Conservation (phyloP, 2,797 vertebrate genomes). For the Sebastes cheni region DNA sequence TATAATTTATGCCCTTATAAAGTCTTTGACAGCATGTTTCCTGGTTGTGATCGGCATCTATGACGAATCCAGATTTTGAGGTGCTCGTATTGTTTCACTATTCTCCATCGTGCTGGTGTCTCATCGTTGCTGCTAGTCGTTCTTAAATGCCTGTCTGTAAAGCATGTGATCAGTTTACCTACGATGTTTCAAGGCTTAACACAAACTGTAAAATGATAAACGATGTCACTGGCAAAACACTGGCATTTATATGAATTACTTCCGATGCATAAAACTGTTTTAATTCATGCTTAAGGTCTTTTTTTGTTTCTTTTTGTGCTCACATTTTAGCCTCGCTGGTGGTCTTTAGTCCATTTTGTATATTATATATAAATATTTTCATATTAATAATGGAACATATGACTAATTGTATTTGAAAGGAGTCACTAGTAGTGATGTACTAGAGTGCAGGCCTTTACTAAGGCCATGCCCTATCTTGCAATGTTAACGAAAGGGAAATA, state of each 20-base stretch:
- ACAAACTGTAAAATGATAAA: slow-evolving; percentile 52
- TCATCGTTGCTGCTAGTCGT: slow-evolving; percentile 50
- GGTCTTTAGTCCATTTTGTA: not conserved
- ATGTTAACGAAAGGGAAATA: not conserved
- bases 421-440: not conserved
- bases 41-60: slow-evolving; percentile 67
- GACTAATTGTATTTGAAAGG: not conserved
- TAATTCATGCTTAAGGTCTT: not conserved
- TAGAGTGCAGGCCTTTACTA: too few relatives aligned
- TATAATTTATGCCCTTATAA: slow-evolving; percentile 78
- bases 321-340: not conserved
- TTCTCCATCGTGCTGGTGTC: slow-evolving; percentile 48
- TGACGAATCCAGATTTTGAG: slow-evolving; percentile 69
- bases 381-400: not conserved
- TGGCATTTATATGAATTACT: not conserved
- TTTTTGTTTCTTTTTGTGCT: not conserved
- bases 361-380: not conserved
- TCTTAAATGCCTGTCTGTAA: slow-evolving; percentile 50
- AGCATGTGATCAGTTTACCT: slow-evolving; percentile 65
- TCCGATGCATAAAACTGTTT: not conserved
- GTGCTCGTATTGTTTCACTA: slow-evolving; percentile 58
- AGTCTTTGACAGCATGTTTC: slow-evolving; percentile 88
- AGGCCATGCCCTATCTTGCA: too few relatives aligned
- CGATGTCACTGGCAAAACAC: slow-evolving; percentile 12
- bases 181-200: slow-evolving; percentile 18